Evolutionary conservation across 1,140 invertebrate species (phyloP), one percentile per base, ranked within the genome.

Genomic region (Listronotus bonariensis): DNA sequence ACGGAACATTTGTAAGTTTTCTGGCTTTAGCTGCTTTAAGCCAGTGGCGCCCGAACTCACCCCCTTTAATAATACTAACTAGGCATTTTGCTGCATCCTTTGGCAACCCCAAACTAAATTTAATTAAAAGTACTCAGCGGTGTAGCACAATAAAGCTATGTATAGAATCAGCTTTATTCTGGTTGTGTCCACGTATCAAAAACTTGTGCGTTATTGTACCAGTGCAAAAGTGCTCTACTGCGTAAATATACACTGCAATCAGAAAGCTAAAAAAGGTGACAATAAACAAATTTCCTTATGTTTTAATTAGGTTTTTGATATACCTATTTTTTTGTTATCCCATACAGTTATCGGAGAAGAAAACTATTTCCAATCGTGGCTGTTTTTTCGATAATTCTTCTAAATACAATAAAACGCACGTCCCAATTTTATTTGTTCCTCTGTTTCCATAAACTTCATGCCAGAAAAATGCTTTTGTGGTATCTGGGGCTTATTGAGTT

Each of bases 391-490:
- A 49, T 46, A 73, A 14, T 52, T 75, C 51, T 26, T 66, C 61
- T 10, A 48, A 66, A 67, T 70, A 78, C 48, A 61, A 55, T 10
- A 67, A 75, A 42, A 81, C 54, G 52, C 76, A 79, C 12, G 74
- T 75, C 32, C 74, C 77, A 62, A 82, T 82, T 74, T 80, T 76
- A 17, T 74, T 78, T 6, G 76, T 68, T 38, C 76, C 78, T 54
- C 79, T 72, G 26, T 77, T 72, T n/a, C 75, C 80, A n/a, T n/a
- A n/a, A n/a, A n/a, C n/a, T n/a, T n/a, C n/a, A n/a, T n/a, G n/a
- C 8, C 17, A 43, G 8, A 43, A 14, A 4, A 43, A 43, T 11
- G 7, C 2, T 15, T n/a, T 7, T 3, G 8, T 43, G 41, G 8
- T 43, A 14, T 43, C 41, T 8, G 6, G 6, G 10, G 9, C 41